Conservation (phyloP, 2,113 vertebrate genomes). For the Odocoileus virginianus region DNA sequence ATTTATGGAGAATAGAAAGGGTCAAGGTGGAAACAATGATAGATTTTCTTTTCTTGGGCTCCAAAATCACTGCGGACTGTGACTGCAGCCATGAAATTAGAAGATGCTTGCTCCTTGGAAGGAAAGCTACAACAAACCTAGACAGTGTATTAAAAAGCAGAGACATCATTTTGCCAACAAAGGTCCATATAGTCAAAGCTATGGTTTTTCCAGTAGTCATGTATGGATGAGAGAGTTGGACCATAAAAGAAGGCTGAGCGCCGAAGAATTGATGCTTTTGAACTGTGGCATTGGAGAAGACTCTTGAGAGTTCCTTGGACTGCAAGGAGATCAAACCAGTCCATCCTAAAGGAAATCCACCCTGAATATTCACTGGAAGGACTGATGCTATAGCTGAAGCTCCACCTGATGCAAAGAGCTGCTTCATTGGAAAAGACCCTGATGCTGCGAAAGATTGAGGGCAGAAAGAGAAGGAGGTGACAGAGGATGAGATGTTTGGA, state of each 20-base stretch:
- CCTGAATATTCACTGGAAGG: not conserved
- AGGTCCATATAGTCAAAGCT: not conserved
- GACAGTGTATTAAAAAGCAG: not conserved
- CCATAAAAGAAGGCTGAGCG: fast-evolving
- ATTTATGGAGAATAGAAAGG: not conserved
- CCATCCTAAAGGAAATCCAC: not conserved
- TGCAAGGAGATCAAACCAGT: not conserved
- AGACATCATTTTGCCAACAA: not conserved
- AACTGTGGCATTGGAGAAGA: not conserved
- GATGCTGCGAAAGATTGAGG: not conserved
- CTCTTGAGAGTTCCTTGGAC: not conserved
- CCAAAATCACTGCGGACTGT: not conserved
- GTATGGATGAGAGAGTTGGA: not conserved
- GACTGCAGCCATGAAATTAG: not conserved
- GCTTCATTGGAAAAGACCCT: not conserved
- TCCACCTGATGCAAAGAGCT: not conserved
- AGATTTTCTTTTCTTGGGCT: not conserved
- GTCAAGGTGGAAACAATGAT: not conserved
- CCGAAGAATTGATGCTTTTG: not conserved
- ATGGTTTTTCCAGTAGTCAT: not conserved
- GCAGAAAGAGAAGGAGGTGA: not conserved
- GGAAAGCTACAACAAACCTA: not conserved
- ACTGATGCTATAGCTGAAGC: not conserved
- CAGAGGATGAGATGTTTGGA: not conserved
- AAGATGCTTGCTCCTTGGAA: not conserved